Conservation (phyloP, 1,140 invertebrate species). For the Danaus plexippus region DNA sequence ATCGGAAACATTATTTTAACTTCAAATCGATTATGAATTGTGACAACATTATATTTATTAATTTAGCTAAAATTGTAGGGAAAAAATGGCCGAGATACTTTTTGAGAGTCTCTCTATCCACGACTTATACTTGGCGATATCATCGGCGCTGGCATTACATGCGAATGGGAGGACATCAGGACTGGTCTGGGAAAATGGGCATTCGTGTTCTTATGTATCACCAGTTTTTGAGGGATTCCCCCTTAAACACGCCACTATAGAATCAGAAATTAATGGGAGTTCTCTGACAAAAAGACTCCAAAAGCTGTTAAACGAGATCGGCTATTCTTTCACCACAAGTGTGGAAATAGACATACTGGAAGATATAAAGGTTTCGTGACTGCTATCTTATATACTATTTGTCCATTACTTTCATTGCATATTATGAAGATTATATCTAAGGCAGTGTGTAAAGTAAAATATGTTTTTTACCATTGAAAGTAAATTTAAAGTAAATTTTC, state of each 20-base stretch:
- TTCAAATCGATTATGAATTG: neutral
- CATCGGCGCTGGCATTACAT: conserved; percentile 32
- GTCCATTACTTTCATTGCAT: too few relatives aligned
- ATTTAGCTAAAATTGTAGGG: conserved; percentile 21
- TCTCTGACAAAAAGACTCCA: conserved; percentile 32
- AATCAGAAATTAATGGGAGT: conserved; percentile 36
- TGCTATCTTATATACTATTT: too few relatives aligned
- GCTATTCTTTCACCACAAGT: conserved; percentile 47
- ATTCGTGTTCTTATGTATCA: conserved; percentile 33
- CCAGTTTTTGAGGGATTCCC: conserved; percentile 57
- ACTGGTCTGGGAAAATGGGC: conserved; percentile 43
- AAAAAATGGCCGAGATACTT: conserved; percentile 47
- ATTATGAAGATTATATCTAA: too few relatives aligned
- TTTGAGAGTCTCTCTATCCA: conserved; percentile 46
- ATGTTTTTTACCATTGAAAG: too few relatives aligned
- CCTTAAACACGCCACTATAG: conserved; percentile 35
- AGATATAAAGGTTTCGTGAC: conserved; percentile 76
- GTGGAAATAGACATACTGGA: conserved; percentile 63
- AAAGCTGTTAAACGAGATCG: conserved; percentile 27
- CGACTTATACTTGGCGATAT: conserved; percentile 35
- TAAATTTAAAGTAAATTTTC: too few relatives aligned
- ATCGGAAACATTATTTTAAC: neutral
- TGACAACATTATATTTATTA: too few relatives aligned
- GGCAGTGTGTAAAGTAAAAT: too few relatives aligned
- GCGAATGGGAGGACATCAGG: conserved; percentile 50